Conservation (phyloP, 1,140 invertebrate species). For the Papilio dardanus region DNA sequence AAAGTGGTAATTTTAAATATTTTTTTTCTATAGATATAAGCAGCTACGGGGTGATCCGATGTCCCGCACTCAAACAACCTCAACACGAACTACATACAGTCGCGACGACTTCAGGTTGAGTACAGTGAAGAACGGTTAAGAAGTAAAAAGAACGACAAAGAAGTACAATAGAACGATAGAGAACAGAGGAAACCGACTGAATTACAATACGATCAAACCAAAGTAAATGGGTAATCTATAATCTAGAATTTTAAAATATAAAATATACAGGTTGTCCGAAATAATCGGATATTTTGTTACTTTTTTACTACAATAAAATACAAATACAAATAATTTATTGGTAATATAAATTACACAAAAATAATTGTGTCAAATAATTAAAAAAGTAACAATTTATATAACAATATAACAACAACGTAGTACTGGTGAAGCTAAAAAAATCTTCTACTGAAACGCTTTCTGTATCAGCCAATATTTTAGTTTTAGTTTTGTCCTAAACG, state of each 20-base stretch:
- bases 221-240: constrained; percentile 7
- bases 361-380: too few relatives aligned
- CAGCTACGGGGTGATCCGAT: constrained; percentile 55
- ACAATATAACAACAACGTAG: too few relatives aligned
- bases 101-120: constrained; percentile 55
- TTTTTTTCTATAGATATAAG: constrained; percentile 52
- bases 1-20: not conserved
- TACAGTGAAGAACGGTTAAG: constrained; percentile 42
- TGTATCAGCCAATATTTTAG: too few relatives aligned
- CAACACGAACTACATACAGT: constrained; percentile 50
- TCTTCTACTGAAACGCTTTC: too few relatives aligned
- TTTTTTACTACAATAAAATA: too few relatives aligned
- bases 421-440: too few relatives aligned
- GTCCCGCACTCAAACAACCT: constrained; percentile 54
- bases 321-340: too few relatives aligned
- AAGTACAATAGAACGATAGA: too few relatives aligned
- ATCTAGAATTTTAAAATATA: not conserved
- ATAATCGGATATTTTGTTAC: too few relatives aligned
- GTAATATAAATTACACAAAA: too few relatives aligned
- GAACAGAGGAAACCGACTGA: not conserved
- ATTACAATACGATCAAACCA: constrained; percentile 2
- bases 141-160: not conserved
- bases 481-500: too few relatives aligned
- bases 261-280: not conserved
- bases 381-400: too few relatives aligned